These are phyloP conservation scores for Trissolcus japonicus DNA, from an alignment of 2,888 invertebrate genomes.

Conservation along the genomic window DNA sequence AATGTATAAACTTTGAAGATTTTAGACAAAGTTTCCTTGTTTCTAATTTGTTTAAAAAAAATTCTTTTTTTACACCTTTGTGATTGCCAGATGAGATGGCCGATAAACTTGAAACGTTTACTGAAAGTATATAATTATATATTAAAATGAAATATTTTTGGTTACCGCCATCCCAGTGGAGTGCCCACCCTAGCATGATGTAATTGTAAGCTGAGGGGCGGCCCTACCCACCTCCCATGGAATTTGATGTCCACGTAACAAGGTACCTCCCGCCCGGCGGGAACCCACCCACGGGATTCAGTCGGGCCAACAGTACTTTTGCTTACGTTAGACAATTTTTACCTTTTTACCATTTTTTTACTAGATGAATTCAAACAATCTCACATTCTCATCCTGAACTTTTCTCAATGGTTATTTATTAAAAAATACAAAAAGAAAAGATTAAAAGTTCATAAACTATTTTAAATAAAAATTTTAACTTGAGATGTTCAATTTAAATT, in stretches of 20 bases:
- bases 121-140: constrained; percentile 19
- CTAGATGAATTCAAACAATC: too few species aligned
- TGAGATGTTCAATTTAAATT: too few species aligned
- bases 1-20: too few species aligned
- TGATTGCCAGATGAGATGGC: neutral
- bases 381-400: too few species aligned
- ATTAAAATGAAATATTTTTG: constrained; percentile 57
- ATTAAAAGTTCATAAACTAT: too few species aligned
- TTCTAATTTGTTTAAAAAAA: too few species aligned
- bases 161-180: constrained; percentile 70
- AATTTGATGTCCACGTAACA: constrained; percentile 73
- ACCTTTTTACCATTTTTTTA: constrained; percentile 12
- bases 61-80: neutral
- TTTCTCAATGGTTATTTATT: too few species aligned
- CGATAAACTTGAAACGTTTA: neutral
- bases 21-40: too few species aligned
- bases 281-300: constrained; percentile 74
- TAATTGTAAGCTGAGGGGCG: constrained; percentile 66
- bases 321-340: constrained; percentile 61
- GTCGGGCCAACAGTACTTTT: constrained; percentile 76
- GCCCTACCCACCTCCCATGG: constrained; percentile 76
- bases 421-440: too few species aligned
- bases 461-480: too few species aligned
- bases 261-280: constrained; percentile 74
- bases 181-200: constrained; percentile 71